phyloP scores from a whole-genome alignment of 1,140 invertebrate species.

The Diploscapter pachys region DNA sequence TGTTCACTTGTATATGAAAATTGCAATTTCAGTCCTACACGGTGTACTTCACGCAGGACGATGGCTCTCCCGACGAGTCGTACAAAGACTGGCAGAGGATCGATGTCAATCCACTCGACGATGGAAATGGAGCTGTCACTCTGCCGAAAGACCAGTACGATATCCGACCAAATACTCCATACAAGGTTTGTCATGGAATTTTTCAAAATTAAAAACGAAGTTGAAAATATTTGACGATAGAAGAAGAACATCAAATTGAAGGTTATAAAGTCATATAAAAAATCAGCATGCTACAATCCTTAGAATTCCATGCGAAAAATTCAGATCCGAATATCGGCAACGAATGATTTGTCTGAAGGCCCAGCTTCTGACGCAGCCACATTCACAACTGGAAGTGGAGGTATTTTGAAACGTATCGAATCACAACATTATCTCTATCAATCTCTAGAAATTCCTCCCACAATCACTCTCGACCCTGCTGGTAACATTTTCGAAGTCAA shows the following conservation, averaged over 20 bases:
- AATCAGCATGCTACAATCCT: neutral
- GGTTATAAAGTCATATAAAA: neutral
- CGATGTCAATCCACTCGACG: constrained; percentile 39
- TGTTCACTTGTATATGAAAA: too few relatives aligned
- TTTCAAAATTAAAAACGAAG: neutral
- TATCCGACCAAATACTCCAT: constrained; percentile 49
- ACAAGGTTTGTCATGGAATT: constrained; percentile 37
- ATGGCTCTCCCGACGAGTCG: constrained; percentile 42
- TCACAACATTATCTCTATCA: neutral
- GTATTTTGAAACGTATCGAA: constrained; percentile 4
- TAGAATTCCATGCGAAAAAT: neutral
- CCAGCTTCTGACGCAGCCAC: constrained; percentile 48
- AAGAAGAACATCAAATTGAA: neutral
- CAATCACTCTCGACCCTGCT: constrained; percentile 43
- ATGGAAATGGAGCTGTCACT: constrained; percentile 40
- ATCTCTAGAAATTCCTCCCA: constrained; percentile 46
- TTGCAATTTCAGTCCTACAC: constrained; percentile 33
- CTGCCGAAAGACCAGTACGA: constrained; percentile 49
- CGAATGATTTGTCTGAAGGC: constrained; percentile 55
- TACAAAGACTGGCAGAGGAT: constrained; percentile 51
- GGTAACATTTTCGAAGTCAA: constrained; percentile 41
- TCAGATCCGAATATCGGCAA: constrained; percentile 46
- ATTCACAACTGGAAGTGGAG: constrained; percentile 55
- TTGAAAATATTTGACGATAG: neutral
- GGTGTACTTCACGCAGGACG: constrained; percentile 54